Conservation (phyloP, 2,888 invertebrate genomes). For the Trachelus stipa region DNA sequence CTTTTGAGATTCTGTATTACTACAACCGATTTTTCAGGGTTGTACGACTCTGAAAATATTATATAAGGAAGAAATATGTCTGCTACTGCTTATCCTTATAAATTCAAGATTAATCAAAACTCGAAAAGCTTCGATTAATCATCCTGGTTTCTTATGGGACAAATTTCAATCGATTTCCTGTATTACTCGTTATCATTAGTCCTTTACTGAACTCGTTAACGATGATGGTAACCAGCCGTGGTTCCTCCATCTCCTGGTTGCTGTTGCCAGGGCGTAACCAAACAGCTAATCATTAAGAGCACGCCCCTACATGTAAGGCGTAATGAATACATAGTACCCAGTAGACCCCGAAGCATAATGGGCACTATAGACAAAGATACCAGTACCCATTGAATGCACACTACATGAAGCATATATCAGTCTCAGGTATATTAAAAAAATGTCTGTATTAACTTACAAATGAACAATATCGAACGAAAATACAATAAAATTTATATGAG, state of each 20-base stretch:
- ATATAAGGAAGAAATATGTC: background rate
- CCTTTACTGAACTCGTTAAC: conserved; percentile 23
- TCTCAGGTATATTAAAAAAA: background rate
- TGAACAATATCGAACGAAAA: background rate
- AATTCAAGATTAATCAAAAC: background rate
- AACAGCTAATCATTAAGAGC: conserved; percentile 51
- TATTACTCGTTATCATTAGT: background rate
- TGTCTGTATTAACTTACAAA: background rate
- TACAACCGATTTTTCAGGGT: background rate
- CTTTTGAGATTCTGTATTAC: conserved; percentile 22
- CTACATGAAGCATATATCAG: background rate
- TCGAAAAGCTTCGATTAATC: background rate
- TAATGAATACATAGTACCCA: conserved; percentile 52
- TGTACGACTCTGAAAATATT: background rate
- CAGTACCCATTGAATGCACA: background rate
- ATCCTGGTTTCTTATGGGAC: background rate
- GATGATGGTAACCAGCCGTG: conserved; percentile 23
- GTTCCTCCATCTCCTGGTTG: conserved; percentile 24
- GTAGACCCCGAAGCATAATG: conserved; percentile 1
- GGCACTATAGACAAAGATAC: background rate
- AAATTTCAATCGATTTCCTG: background rate
- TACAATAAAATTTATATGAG: background rate
- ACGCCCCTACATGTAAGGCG: conserved; percentile 45
- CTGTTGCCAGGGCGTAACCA: conserved; percentile 53
- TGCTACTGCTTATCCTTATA: background rate